A percentile compares a stretch with the other conserved stretches of the same genome.
Conservation (phyloP, 2,113 vertebrate species). For the Copsychus sechellarum region DNA sequence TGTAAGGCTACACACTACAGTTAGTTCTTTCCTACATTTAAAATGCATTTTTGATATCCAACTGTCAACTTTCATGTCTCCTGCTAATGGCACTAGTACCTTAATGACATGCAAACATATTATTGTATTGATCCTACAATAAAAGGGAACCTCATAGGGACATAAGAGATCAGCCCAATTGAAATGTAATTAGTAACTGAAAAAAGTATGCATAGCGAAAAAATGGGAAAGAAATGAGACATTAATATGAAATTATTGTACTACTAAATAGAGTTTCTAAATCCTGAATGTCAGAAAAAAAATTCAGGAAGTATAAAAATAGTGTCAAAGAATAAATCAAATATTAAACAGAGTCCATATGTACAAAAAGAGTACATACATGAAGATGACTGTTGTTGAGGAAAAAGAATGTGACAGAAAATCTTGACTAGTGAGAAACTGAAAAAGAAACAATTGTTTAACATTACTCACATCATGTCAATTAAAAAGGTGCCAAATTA, state of each 20-base stretch:
- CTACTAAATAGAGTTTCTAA: background rate
- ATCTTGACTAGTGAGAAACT: background rate
- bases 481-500: background rate
- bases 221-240: background rate
- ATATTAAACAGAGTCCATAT: background rate
- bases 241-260: background rate
- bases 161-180: background rate
- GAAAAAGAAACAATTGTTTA: background rate
- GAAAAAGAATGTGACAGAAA: background rate
- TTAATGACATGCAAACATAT: background rate
- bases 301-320: background rate
- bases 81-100: background rate
- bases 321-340: background rate
- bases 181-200: background rate
- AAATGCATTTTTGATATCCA: background rate
- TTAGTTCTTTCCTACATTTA: background rate
- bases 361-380: background rate
- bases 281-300: background rate
- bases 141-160: background rate
- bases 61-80: background rate
- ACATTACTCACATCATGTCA: background rate
- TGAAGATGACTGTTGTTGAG: background rate
- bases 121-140: background rate
- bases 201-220: background rate
- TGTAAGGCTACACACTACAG: background rate